Conservation (phyloP, 2,888 invertebrate species). For the Saturnia pavonia region DNA sequence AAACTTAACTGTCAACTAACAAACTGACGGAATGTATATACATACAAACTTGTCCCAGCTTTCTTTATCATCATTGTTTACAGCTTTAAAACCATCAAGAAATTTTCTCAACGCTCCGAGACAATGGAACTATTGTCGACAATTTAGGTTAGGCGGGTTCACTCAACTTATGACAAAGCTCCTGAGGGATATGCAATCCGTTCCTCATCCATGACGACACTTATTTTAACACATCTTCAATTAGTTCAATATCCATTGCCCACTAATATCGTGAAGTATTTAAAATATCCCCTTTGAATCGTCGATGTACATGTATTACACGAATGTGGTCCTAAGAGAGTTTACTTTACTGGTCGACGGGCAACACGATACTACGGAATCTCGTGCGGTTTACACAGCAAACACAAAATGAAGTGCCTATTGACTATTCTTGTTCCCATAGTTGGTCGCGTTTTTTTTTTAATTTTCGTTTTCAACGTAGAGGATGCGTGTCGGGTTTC, state of each 20-base stretch:
- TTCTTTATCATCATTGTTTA: slow-evolving; percentile 49
- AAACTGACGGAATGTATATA: slow-evolving; percentile 21
- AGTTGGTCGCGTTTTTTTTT: slow-evolving; percentile 55
- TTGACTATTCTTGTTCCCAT: slow-evolving; percentile 79
- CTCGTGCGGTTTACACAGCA: slow-evolving; percentile 74
- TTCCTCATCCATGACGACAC: slow-evolving; percentile 42
- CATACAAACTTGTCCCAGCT: slow-evolving; percentile 20
- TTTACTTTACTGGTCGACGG: slow-evolving; percentile 35
- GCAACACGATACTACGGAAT: slow-evolving; percentile 73
- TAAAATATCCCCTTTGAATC: slow-evolving; percentile 6
- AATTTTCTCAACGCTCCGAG: slow-evolving; percentile 56
- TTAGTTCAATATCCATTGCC: slow-evolving; percentile 42
- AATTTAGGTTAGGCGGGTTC: slow-evolving; percentile 76
- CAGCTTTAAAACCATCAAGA: slow-evolving; percentile 54
- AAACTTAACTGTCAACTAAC: slow-evolving; percentile 18
- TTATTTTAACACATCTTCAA: slow-evolving; percentile 13
- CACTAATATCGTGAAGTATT: slow-evolving; percentile 20
- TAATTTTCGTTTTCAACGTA: slow-evolving; percentile 71
- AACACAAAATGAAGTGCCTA: slow-evolving; percentile 80
- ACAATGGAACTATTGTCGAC: slow-evolving; percentile 70
- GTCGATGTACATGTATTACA: slow-evolving; percentile 38
- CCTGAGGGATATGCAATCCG: slow-evolving; percentile 70
- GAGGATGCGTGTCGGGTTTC: slow-evolving; percentile 69
- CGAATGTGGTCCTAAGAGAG: slow-evolving; percentile 10
- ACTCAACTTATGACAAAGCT: slow-evolving; percentile 67